Evolutionary conservation across 1,140 invertebrate genomes (phyloP), one percentile per base, ranked within the genome.

Genomic region (Pseudomyrmex dendroicus): DNA sequence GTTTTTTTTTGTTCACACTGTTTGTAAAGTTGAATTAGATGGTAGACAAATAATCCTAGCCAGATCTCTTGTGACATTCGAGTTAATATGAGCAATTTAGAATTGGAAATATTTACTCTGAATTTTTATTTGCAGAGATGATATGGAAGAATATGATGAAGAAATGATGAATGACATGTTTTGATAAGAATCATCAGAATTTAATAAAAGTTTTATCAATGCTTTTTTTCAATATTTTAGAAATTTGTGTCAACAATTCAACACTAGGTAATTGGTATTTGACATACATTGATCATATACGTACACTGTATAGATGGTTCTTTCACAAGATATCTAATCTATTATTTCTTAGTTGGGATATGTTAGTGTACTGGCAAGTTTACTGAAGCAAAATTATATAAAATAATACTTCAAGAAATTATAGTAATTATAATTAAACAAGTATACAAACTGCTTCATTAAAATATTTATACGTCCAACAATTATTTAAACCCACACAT

Each of bases 131-230:
- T 66, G 17, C 59, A 83, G 56, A 82, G 64, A 73, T 61, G 44
- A 57, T 67, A 35, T 82, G 20, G 72, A 82, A n/a, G 61, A 84
- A 20, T 73, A 84, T 77, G 84, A 84, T 13, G 76, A 84, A 20
- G 83, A 86, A 48, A 73, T 76, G 61, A 80, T 80, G 76, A 80
- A 54, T 20, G 66, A 80, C 5, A 50, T 80, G 22, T 80, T 80
- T 80, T 80, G n/a, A 70, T 78, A 78, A 50, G 12, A 70, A 17
- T 59, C 44, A 17, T 35, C 35, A 50, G 17, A 50, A 22, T 54
- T 77, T 17, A 56, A 44, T 4, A 1, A 25, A 10, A 70, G 10
- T 72, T 78, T 22, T 25, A 5, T 78, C 54, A 48, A 20, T 44
- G 2, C 17, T 66, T 48, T 3, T 20, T 20, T 54, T 17, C 15